Conservation (phyloP, 2,888 invertebrate species). For the Perizoma affinitatum region DNA sequence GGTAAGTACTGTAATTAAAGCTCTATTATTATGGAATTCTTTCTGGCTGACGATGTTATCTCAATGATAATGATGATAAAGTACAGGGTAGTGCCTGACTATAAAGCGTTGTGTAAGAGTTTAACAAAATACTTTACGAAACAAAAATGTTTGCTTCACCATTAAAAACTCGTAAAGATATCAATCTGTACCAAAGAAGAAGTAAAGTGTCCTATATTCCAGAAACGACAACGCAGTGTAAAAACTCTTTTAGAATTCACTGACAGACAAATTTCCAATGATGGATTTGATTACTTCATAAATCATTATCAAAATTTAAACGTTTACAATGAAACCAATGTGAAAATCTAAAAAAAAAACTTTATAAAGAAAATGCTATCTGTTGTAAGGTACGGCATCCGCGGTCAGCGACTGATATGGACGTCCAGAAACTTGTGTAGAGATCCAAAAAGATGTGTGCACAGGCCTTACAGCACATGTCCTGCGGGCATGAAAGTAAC, state of each 20-base stretch:
- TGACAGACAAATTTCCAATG: constrained; percentile 5
- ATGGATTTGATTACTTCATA: constrained; percentile 24
- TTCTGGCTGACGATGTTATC: constrained; percentile 39
- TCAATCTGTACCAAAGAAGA: background rate
- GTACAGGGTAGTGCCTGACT: constrained; percentile 17
- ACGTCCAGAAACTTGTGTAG: constrained; percentile 1
- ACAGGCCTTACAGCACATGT: constrained; percentile 52
- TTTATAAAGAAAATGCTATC: constrained; percentile 12
- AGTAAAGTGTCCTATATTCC: background rate
- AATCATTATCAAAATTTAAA: constrained; percentile 9
- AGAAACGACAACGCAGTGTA: background rate
- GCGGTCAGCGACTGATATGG: constrained; percentile 7
- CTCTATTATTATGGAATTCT: constrained; percentile 30
- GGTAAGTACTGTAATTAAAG: constrained; percentile 37
- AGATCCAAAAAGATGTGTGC: constrained; percentile 4
- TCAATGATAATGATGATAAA: constrained; percentile 20
- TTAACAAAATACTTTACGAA: constrained; percentile 1
- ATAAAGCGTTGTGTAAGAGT: constrained; percentile 7
- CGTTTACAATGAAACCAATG: constrained; percentile 14
- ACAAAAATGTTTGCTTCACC: background rate
- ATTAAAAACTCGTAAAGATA: background rate
- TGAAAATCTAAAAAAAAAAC: constrained; percentile 17
- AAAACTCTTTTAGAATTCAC: constrained; percentile 8
- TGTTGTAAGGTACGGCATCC: constrained; percentile 1
- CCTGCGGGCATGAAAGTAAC: constrained; percentile 81